These are phyloP conservation scores for Rana temporaria DNA, from an alignment of 2,113 vertebrate species.

Conservation along the genomic window DNA sequence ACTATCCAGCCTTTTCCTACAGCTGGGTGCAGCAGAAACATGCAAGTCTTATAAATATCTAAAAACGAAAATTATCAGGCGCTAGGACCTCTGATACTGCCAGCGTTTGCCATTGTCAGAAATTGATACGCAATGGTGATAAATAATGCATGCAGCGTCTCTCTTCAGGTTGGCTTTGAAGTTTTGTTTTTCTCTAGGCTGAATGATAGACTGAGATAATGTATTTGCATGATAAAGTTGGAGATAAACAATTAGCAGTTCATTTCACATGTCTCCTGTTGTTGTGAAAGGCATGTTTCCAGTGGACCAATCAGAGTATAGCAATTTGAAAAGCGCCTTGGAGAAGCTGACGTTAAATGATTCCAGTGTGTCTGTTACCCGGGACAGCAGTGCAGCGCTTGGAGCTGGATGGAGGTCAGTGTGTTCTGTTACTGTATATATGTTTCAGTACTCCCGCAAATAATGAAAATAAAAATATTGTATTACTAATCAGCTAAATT, in stretches of 20 bases:
- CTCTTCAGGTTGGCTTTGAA: slow-evolving; percentile 11
- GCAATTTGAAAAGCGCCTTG: slow-evolving; percentile 86
- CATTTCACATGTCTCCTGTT: not conserved
- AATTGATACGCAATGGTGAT: not conserved
- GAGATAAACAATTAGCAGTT: not conserved
- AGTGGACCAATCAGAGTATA: slow-evolving; percentile 92
- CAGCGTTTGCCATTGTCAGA: slow-evolving; percentile 33
- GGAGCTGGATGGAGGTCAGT: slow-evolving; percentile 96
- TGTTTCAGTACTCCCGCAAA: no score
- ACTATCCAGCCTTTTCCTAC: no score
- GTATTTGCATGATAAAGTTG: not conserved
- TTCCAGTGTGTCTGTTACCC: slow-evolving; percentile 91
- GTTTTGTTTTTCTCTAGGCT: slow-evolving; percentile 19
- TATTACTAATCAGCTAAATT: no score
- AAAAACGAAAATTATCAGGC: not conserved
- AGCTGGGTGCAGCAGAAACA: no score
- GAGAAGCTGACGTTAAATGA: slow-evolving; percentile 94
- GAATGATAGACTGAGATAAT: not conserved
- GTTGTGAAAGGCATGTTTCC: slow-evolving; percentile 88
- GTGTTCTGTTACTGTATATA: not conserved
- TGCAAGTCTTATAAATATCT: no score
- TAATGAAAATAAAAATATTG: no score
- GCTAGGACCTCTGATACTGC: not conserved
- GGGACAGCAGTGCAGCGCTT: slow-evolving; percentile 90
- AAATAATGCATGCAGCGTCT: slow-evolving; percentile 23